A percentile compares a stretch with the other conserved stretches of the same genome.
These are phyloP conservation scores for Gymnocheta viridis DNA, from an alignment of 2,888 invertebrate species.

Conservation along the genomic window DNA sequence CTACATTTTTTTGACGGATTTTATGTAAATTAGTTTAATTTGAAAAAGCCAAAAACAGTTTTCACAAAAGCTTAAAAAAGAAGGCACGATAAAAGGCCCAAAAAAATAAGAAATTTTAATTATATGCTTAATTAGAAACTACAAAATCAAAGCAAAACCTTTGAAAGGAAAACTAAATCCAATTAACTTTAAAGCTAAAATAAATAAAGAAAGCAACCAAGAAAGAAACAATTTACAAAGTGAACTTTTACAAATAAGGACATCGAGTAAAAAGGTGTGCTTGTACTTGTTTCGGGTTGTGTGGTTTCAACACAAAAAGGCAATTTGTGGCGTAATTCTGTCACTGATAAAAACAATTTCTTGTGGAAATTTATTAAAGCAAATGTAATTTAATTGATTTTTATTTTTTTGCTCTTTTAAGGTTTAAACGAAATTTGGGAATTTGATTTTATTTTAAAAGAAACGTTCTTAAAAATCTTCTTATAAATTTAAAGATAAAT, in stretches of 20 bases:
- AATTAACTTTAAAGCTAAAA: background rate
- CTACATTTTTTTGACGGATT: background rate
- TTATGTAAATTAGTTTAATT: background rate
- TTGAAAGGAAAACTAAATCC: background rate
- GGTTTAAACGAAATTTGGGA: no score
- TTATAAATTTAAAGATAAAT: no score
- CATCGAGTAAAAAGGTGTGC: background rate
- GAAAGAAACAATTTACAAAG: background rate
- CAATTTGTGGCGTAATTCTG: background rate
- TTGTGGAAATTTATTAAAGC: background rate
- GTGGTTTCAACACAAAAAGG: background rate
- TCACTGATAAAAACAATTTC: background rate
- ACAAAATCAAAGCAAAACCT: background rate
- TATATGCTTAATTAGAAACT: constrained; percentile 3
- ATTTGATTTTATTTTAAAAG: no score
- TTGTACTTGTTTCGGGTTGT: background rate
- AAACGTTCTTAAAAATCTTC: no score
- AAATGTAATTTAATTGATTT: background rate
- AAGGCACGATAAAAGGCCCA: background rate
- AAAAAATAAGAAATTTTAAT: background rate
- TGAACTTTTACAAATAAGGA: background rate
- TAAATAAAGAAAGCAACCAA: background rate
- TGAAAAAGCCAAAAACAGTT: background rate
- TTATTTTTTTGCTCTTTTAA: background rate
- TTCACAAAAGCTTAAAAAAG: background rate